Evolutionary conservation across 2,113 vertebrate genomes (phyloP), one percentile per base, ranked within the genome.

Genomic region (Rhinopithecus roxellana): DNA sequence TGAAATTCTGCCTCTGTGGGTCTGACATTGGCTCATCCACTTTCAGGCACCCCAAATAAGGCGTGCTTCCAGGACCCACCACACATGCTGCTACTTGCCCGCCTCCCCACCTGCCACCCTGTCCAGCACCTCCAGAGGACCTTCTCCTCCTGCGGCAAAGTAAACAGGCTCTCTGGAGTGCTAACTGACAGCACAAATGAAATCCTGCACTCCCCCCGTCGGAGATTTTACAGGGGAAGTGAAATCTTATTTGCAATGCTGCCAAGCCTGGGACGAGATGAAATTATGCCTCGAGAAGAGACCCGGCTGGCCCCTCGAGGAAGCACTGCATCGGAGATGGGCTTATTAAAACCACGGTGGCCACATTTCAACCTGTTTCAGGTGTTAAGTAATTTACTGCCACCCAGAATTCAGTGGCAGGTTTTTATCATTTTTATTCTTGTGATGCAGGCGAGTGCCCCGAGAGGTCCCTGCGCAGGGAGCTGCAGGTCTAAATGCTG

Each of bases 301-400:
- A 45, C 90, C 64, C 0, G 9, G 97, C 72, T 1, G 20, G 70
- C 86, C 87, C 79, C 85, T 48, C 1, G 5, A 13, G 16, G 95
- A 94, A 93, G 82, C 80, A 55, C 79, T 18, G 93, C 95, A 2
- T 87, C 18, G 0, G 75, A 97, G 98, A 97, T 3, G 89, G 93
- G 96, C 97, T 98, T 96, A 97, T 98, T 97, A 97, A 97, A 97
- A 97, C 97, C 90, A 87, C 85, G 17, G 95, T 43, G 94, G 97
- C 90, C 83, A 74, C 97, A 83, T 97, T 90, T 97, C 97, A 96
- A 97, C 97, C 97, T 84, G 94, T 89, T 97, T 93, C 97, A 97
- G 98, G 98, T 97, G 97, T 93, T 97, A 98, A 98, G 97, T 97
- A 96, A 98, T 98, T 98, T 96, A 95, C 96, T 83, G 96, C 93